A percentile compares a stretch with the other conserved stretches of the same genome.
These are phyloP conservation scores for Hydrochoerus hydrochaeris DNA, from an alignment of 2,113 vertebrate species.

Conservation along the genomic window DNA sequence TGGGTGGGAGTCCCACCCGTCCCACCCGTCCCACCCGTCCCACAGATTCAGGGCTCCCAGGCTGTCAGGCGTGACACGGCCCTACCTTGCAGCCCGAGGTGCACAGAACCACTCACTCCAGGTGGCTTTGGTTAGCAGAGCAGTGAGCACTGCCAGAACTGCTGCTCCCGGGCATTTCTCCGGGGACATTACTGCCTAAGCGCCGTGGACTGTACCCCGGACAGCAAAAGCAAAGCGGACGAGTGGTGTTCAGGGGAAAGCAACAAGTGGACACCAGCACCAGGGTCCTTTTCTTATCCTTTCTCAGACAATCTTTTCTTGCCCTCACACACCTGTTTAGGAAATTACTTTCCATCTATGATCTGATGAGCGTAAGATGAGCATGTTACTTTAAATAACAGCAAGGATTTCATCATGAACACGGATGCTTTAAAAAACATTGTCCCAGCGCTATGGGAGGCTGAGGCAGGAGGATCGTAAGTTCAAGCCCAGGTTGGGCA, in stretches of 20 bases:
- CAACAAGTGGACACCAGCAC: background rate
- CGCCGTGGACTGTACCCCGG: background rate
- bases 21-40: too few relatives aligned
- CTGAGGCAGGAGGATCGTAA: background rate
- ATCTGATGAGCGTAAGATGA: background rate
- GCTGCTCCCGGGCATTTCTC: background rate
- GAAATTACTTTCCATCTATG: background rate
- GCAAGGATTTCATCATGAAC: background rate
- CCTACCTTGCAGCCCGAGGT: background rate
- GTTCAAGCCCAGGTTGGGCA: background rate
- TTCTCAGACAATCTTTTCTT: background rate
- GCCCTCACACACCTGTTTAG: background rate
- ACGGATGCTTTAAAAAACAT: background rate
- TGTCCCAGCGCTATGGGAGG: background rate
- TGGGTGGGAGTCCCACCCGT: background rate
- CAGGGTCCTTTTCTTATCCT: background rate
- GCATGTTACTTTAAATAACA: background rate
- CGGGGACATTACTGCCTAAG: background rate
- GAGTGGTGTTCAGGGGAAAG: background rate
- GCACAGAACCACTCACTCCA: background rate
- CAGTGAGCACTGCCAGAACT: background rate
- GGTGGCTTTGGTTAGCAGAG: background rate
- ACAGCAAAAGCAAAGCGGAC: background rate
- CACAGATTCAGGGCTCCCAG: background rate
- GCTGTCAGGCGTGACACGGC: background rate